Evolutionary conservation across 2,888 invertebrate species (phyloP), one percentile per base, ranked within the genome.

Genomic region (Epistrophella euchroma): DNA sequence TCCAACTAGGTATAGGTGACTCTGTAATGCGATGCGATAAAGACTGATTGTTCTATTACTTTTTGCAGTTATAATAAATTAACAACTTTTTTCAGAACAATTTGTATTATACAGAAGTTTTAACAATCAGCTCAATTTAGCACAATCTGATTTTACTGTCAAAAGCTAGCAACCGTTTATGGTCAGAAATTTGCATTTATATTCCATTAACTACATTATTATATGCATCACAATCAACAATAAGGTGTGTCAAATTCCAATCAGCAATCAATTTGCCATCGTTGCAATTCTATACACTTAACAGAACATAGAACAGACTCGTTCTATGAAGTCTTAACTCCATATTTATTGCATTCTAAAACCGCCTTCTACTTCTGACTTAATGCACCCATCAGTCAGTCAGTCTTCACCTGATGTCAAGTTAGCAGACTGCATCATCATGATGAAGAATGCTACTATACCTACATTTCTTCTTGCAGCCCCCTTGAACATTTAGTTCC

Each of bases 371-470:
- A 76, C 75, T 81, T 68, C 80, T 55, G 76, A 62, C 76, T 76
- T 85, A 81, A 85, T 85, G 85, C 85, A 85, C 68, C 85, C 76
- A 80, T 85, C 85, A 85, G 72, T 85, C 37, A 80, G 35, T 76
- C 85, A 80, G 72, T 81, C 85, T 80, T 85, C 76, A 81, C 85
- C 76, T 85, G 85, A 76, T 76, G 85, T 85, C 79, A 79, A 71
- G 66, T 70, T 45, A 37, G 56, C 58, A 32, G 58, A 55, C 70
- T 71, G 45, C 28, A 52, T 52, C 79, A 72, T 75, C 52, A 75
- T 75, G 50, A 66, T 28, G 55, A 56, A 40, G 19, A 75, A 75
- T 73, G 72, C 68, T 28, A 77, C 70, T 75, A 60, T 11, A 32
- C 4, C 60, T 11, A 32, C 2, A 60, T 71, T 56, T 45, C 56